Evolutionary conservation across 2,888 invertebrate genomes (phyloP).

Genomic region (Ophion ventricosus): DNA sequence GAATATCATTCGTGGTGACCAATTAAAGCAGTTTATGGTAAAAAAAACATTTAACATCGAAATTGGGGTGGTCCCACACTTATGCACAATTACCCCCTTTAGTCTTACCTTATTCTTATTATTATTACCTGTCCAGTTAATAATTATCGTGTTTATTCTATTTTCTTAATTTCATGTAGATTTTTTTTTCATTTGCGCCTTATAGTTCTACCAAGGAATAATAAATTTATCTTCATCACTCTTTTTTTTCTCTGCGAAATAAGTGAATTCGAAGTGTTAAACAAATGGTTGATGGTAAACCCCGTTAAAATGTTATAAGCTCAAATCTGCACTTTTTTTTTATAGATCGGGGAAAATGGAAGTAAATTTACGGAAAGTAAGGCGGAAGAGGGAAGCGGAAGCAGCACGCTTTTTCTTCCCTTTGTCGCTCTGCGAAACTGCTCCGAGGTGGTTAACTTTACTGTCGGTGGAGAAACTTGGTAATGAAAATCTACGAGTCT

Average conservation of each 20-base stretch:
- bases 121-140: background rate
- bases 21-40: too few relatives aligned
- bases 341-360: background rate
- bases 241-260: background rate
- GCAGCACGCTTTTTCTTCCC: conserved; percentile 18
- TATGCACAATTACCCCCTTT: too few relatives aligned
- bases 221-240: background rate
- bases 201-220: background rate
- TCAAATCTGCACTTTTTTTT: conserved; percentile 3
- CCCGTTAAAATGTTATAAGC: conserved; percentile 41
- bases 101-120: background rate
- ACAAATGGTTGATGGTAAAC: conserved; percentile 32
- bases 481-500: conserved; percentile 65
- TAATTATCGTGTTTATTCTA: background rate
- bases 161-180: background rate
- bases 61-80: too few relatives aligned
- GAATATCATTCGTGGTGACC: too few relatives aligned
- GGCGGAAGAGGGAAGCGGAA: conserved; percentile 17
- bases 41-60: too few relatives aligned
- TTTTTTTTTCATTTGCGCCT: background rate
- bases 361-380: conserved; percentile 47
- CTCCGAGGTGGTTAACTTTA: conserved; percentile 60
- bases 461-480: conserved; percentile 63
- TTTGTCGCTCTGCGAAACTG: conserved; percentile 54
- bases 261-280: conserved; percentile 10